Base-by-base conservation (phyloP, 2,888 invertebrate species). In the Harpagoxenus sublaevis region DNA sequence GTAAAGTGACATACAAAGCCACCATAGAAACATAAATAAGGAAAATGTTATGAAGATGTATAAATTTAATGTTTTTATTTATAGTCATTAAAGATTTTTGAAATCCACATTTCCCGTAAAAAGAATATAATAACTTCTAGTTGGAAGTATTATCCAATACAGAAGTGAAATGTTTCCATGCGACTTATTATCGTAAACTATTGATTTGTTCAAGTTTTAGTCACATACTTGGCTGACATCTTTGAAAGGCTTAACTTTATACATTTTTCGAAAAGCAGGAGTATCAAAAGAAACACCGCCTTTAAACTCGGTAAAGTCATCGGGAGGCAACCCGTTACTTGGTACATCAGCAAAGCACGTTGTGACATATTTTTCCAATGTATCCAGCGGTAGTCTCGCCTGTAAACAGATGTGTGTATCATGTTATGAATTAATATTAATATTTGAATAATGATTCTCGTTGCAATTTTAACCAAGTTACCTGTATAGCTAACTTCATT, bases 401-500 rank as follows among this genome's bases (percentile, higher is more conserved):
- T 96, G 1, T 15, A 63, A 28, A 18, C 10, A 83, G 6, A 62
- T 3, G 8, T n/a, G n/a, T n/a, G n/a, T 35, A 55, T 28, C 9
- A 31, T n/a, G 4, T 28, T 23, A 45, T 28, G 3, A 65, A 65
- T 65, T 91, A 90, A 66, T 12, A 53, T 9, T 23, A 23, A 28
- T 51, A 28, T 60, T 51, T 68, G 4, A 45, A 39, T 8, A 18
- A 35, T 3, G 31, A 1, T n/a, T 53, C 12, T 68, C n/a, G 15
- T 60, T 0, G 8, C 10, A 51, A 3, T 68, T 23, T 18, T 0
- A 53, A 35, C 2, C 2, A 65, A 60, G 12, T 28, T 77, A 97
- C 97, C 95, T 98, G 98, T 31, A 98, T 96, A 65, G 98, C 97
- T 3, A 99, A 95, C 10, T 97, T 98, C 98, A 99, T 99, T 89